These are phyloP conservation scores for human (Homo sapiens) DNA, from an alignment of 2,113 vertebrate genomes.

Conservation along the genomic window GRCh38 chr2:36998501-36999000, in stretches of 20 bases:
- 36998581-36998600: not conserved
- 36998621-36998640: not conserved
- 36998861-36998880: not conserved
- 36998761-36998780: not conserved
- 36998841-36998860: not conserved
- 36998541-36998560: not conserved
- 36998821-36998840: not conserved
- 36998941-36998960: no score
- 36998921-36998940: not conserved
- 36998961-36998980: no score
- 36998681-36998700: not conserved
- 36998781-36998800: slow-evolving; percentile 26
- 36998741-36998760: not conserved
- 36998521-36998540: not conserved
- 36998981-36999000: no score
- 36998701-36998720: not conserved
- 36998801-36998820: not conserved
- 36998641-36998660: not conserved
- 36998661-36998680: not conserved
- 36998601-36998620: not conserved
- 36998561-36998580: not conserved
- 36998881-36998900: not conserved
- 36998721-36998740: not conserved
- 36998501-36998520: not conserved
- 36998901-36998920: not conserved